Evolutionary conservation across 2,113 vertebrate genomes (phyloP), one percentile per base, ranked within the genome.

Genomic region (Clupea harengus): DNA sequence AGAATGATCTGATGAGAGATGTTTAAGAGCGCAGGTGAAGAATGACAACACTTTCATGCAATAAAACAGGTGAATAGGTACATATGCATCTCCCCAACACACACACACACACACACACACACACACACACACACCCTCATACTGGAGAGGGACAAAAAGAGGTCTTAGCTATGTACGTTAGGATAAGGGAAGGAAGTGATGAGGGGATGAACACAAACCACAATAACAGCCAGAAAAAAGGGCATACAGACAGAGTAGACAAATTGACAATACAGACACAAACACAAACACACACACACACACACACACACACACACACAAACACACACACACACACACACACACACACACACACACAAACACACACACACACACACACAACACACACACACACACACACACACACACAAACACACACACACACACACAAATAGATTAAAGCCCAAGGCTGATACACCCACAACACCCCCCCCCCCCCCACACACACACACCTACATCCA

Each of bases 1-100:
- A 97, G 93, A 84, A 97, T 96, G 9, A 95, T 96, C 97, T 97
- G 88, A 0, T 4, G 2, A 4, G 7, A 4, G 11, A 64, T 22
- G 60, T 22, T 8, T 32, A 32, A 87, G 60, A 86, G 81, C 1
- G 52, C 25, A 81, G 20, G 67, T n/a, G 81, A 45, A 83, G 85
- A 6, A 75, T 39, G 15, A 84, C 4, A 11, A 22, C 84, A 60
- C 18, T 49, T 9, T 47, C 7, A 8, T 47, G 46, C 46, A 47
- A 22, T 22, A 60, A 54, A 3, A 3, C 13, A 54, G 17, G 13
- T 54, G 13, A 17, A 54, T 15, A 18, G 13, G 52, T 7, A 60
- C 54, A 60, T 20, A 60, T 0, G 18, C 54, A 60, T 20, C 6
- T 6, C 3, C 18, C 4, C 18, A 57, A 10, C 28, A 49, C 82